A percentile compares a stretch with the other conserved stretches of the same genome.
phyloP scores from a whole-genome alignment of 2,888 invertebrate species.

The Harmothoe impar region DNA sequence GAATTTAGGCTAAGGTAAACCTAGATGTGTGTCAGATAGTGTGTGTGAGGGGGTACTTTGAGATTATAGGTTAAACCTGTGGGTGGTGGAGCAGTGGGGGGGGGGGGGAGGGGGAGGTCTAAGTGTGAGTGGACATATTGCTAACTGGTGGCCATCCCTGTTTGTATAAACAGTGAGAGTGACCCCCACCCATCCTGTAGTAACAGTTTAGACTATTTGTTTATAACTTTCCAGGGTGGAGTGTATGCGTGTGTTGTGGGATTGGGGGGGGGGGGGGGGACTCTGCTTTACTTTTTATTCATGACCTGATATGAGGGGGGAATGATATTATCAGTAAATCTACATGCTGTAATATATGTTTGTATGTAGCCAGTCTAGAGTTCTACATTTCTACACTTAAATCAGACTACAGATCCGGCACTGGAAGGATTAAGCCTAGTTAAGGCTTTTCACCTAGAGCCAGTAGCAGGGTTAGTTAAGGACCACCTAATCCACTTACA shows the following conservation, averaged over 20 bases:
- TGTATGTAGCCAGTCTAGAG: no score
- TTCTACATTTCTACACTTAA: no score
- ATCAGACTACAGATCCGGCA: no score
- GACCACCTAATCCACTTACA: not conserved
- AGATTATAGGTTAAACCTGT: no score
- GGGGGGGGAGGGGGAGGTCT: not conserved
- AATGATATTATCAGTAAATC: no score
- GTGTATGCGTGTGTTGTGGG: not conserved
- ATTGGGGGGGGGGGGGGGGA: not conserved
- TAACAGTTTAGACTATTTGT: slow-evolving; percentile 41
- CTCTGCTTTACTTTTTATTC: no score
- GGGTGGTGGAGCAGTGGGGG: no score
- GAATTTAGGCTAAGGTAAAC: slow-evolving; percentile 26
- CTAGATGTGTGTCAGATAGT: not conserved
- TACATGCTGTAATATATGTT: no score
- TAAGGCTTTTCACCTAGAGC: not conserved
- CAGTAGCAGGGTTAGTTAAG: not conserved
- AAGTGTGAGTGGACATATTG: not conserved
- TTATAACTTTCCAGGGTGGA: slow-evolving; percentile 35
- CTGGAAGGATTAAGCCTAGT: no score
- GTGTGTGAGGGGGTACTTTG: no score
- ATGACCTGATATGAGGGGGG: no score
- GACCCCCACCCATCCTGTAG: not conserved
- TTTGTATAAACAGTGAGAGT: not conserved
- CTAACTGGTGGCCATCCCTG: not conserved